Conservation (phyloP, 2,113 vertebrate species). For the Gracilinanus agilis region DNA sequence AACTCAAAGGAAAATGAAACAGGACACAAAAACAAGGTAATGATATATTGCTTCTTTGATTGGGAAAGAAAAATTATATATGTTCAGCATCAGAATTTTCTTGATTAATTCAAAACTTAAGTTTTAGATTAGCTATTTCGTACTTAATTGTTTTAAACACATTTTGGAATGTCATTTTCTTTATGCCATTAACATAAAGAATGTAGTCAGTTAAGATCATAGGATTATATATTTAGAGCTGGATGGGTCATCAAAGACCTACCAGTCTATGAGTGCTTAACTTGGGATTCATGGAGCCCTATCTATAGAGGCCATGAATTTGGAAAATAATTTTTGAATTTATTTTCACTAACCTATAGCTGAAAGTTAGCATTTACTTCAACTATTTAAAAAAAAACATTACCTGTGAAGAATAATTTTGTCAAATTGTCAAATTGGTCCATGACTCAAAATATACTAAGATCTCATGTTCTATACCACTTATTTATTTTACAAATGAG, state of each 20-base stretch:
- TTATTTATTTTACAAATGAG: neutral
- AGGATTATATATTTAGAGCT: neutral
- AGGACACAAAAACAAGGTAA: neutral
- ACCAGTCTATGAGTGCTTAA: neutral
- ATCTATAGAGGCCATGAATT: neutral
- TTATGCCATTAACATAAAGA: constrained; percentile 10
- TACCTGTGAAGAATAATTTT: neutral
- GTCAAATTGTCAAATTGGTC: neutral
- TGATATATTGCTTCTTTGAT: neutral
- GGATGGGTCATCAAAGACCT: neutral
- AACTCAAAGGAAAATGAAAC: constrained; percentile 28
- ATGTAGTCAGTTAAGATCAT: neutral
- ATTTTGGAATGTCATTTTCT: constrained; percentile 7
- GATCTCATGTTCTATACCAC: neutral
- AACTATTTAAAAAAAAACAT: neutral
- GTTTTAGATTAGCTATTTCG: neutral
- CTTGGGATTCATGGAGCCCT: neutral
- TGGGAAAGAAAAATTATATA: constrained; percentile 18
- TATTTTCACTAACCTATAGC: neutral
- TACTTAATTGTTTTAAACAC: neutral
- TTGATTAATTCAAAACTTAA: constrained; percentile 37
- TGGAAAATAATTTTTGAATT: neutral
- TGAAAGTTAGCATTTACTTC: neutral
- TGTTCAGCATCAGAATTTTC: constrained; percentile 43
- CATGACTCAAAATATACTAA: neutral